Evolutionary conservation across 2,113 vertebrate species (phyloP).

Genomic region (Bettongia penicillata): DNA sequence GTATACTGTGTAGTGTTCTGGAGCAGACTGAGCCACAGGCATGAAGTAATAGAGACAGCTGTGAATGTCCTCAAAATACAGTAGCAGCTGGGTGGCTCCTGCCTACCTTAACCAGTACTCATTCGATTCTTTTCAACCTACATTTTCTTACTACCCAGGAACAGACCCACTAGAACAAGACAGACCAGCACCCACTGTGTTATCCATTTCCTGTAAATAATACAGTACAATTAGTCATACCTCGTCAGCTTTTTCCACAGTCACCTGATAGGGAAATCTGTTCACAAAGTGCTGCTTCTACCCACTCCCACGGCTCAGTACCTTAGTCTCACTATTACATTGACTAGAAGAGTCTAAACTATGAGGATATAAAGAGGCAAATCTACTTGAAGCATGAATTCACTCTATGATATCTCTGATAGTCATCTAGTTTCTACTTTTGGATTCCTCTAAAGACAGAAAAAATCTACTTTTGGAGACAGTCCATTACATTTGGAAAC

Average conservation of each 20-base stretch:
- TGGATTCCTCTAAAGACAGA: neutral
- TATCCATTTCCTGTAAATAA: neutral
- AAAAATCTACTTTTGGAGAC: neutral
- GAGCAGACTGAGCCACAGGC: neutral
- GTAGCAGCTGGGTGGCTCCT: neutral
- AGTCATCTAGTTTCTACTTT: neutral
- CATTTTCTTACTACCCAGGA: neutral
- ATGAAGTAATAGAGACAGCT: neutral
- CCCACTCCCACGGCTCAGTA: neutral
- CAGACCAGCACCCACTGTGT: neutral
- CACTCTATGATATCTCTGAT: neutral
- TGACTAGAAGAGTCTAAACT: neutral
- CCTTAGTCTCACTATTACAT: neutral
- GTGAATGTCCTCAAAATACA: neutral
- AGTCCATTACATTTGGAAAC: neutral
- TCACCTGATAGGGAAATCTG: neutral
- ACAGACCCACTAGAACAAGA: neutral
- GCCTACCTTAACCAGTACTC: neutral
- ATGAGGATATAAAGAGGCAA: neutral
- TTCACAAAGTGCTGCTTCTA: neutral
- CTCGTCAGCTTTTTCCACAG: neutral
- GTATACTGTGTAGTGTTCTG: neutral
- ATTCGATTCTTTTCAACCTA: neutral
- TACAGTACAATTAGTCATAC: neutral
- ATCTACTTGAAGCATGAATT: neutral